Evolutionary conservation across 2,797 vertebrate genomes (phyloP).

Genomic region (Crypturellus tataupa): DNA sequence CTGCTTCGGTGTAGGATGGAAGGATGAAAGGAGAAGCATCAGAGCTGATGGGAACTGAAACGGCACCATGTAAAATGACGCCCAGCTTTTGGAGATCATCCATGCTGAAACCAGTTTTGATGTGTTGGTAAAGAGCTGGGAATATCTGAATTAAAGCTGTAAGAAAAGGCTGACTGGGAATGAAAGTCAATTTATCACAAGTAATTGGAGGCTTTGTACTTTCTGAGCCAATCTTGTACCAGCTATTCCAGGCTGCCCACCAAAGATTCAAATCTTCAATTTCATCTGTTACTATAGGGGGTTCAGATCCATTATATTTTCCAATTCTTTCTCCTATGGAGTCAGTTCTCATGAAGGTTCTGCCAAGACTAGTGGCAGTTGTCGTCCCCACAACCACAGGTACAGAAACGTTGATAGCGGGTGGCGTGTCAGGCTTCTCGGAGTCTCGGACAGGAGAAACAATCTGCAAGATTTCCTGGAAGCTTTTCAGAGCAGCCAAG

Average conservation of each 20-base stretch:
- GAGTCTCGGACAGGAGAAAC: slow-evolving; percentile 92
- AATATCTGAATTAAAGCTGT: slow-evolving; percentile 98
- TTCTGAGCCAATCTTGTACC: slow-evolving; percentile 96
- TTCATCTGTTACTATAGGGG: slow-evolving; percentile 85
- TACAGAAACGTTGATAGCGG: slow-evolving; percentile 90
- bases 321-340: slow-evolving; percentile 92
- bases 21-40: slow-evolving; percentile 98
- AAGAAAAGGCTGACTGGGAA: slow-evolving; percentile 98
- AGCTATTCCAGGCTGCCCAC: slow-evolving; percentile 99
- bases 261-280: slow-evolving; percentile 94
- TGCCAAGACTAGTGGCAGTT: slow-evolving; percentile 88
- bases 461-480: slow-evolving; percentile 98
- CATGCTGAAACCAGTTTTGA: slow-evolving; percentile 96
- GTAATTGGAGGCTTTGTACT: slow-evolving; percentile 91
- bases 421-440: slow-evolving; percentile 90
- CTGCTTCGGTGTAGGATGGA: slow-evolving; percentile 96
- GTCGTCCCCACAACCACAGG: slow-evolving; percentile 91
- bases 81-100: slow-evolving; percentile 95
- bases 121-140: slow-evolving; percentile 97
- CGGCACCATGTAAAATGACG: slow-evolving; percentile 93
- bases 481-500: slow-evolving; percentile 97
- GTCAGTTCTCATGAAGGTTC: slow-evolving; percentile 92
- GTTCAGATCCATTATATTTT: slow-evolving; percentile 87
- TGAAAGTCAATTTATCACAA: slow-evolving; percentile 92
- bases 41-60: slow-evolving; percentile 98